phyloP scores from a whole-genome alignment of 2,888 invertebrate genomes.

The Melinaea marsaeus region DNA sequence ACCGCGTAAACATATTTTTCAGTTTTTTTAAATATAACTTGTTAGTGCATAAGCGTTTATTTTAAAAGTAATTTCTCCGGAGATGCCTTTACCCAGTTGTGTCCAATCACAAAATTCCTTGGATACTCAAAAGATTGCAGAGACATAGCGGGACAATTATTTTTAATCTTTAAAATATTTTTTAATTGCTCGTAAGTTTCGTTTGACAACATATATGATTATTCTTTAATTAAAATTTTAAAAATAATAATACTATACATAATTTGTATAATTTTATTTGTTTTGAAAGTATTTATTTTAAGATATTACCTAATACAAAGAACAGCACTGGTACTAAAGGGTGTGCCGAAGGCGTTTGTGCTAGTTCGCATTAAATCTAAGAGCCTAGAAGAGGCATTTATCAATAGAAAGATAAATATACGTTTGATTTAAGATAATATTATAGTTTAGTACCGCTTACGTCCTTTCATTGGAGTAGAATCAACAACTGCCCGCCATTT shows the following conservation, averaged over 20 bases:
- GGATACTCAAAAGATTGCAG: conserved; percentile 10
- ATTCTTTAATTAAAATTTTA: too few species aligned
- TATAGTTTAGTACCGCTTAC: too few species aligned
- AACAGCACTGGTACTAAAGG: conserved; percentile 36
- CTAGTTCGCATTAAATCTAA: conserved; percentile 39
- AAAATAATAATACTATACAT: too few species aligned
- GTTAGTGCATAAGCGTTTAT: conserved; percentile 48
- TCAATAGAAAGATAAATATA: too few species aligned
- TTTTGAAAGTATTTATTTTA: conserved; percentile 18
- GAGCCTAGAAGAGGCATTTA: too few species aligned
- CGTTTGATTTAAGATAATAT: too few species aligned
- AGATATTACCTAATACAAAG: conserved; percentile 28
- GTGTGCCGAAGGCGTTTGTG: conserved; percentile 44
- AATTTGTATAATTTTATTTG: too few species aligned
- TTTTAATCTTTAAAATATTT: background rate
- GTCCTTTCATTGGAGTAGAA: too few species aligned
- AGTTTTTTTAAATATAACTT: conserved; percentile 43
- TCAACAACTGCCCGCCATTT: too few species aligned
- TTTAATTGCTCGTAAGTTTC: background rate
- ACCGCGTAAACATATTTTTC: conserved; percentile 18
- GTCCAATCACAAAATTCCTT: conserved; percentile 19
- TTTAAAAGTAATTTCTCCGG: conserved; percentile 43
- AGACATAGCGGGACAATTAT: background rate
- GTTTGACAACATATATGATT: background rate
- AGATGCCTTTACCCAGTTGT: conserved; percentile 33